These are phyloP conservation scores for Notiomystis cincta DNA, from an alignment of 2,113 vertebrate genomes.

Conservation along the genomic window DNA sequence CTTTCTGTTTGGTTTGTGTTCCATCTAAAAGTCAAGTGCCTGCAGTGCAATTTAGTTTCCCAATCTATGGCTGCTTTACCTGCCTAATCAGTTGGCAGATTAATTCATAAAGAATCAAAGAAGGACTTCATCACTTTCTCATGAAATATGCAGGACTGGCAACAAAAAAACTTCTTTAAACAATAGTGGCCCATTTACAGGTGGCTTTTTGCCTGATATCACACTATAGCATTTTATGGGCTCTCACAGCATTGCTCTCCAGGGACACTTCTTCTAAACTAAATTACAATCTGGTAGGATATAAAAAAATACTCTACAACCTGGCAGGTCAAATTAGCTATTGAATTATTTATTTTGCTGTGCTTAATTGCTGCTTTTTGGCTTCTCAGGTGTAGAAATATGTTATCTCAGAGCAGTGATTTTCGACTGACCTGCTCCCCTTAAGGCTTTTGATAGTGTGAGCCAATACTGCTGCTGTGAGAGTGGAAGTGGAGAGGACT, in stretches of 20 bases:
- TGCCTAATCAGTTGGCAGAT: constrained; percentile 18
- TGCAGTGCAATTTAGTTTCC: constrained; percentile 1
- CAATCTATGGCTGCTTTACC: constrained; percentile 15
- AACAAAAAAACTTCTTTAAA: not conserved
- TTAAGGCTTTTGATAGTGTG: not conserved
- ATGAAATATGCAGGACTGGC: constrained; percentile 15
- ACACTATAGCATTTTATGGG: not conserved
- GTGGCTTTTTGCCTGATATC: not conserved
- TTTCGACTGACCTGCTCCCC: constrained; percentile 10
- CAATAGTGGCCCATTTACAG: not conserved
- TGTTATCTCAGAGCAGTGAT: constrained; percentile 1
- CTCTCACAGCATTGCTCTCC: constrained; percentile 1
- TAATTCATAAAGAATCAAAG: constrained; percentile 27
- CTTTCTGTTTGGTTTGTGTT: constrained; percentile 37
- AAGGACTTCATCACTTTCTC: not conserved
- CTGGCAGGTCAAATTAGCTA: constrained; percentile 50
- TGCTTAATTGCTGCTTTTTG: constrained; percentile 58
- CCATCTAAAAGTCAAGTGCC: not conserved
- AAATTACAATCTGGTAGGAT: constrained; percentile 24
- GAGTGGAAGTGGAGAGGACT: not conserved
- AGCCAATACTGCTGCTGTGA: not conserved
- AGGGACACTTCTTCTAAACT: constrained; percentile 23
- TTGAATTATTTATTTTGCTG: constrained; percentile 67
- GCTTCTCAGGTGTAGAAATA: constrained; percentile 26
- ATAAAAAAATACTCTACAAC: constrained; percentile 26